Percentiles rank a stretch among this genome's conserved stretches.
These are phyloP conservation scores for Eupithecia abbreviata DNA, from an alignment of 2,888 invertebrate species.

Conservation along the genomic window DNA sequence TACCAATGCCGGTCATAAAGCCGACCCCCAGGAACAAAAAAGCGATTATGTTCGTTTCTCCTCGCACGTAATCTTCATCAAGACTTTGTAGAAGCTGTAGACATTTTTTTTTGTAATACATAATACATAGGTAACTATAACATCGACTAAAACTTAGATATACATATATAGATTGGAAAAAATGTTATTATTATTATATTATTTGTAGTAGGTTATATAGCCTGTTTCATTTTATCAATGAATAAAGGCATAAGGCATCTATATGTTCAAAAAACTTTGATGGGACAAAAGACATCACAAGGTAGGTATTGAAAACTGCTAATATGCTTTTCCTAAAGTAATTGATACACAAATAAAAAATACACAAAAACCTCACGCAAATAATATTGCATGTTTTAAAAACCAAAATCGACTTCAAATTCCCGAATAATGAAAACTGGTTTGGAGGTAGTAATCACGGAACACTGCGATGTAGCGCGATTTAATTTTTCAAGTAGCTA, in stretches of 20 bases:
- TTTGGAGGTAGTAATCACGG: too few species aligned
- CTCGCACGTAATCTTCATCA: constrained; percentile 62
- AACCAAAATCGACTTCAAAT: too few species aligned
- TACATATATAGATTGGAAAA: too few species aligned
- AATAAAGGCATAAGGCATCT: not conserved
- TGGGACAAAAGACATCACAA: not conserved
- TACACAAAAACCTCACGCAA: too few species aligned
- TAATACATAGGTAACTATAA: too few species aligned
- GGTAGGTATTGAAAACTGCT: not conserved
- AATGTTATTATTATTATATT: too few species aligned
- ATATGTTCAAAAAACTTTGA: not conserved
- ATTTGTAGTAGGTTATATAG: not conserved
- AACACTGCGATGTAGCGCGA: too few species aligned
- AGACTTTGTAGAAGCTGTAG: constrained; percentile 65
- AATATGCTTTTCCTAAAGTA: not conserved
- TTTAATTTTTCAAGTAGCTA: too few species aligned
- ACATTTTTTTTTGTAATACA: not conserved
- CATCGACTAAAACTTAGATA: too few species aligned
- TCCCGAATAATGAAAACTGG: too few species aligned
- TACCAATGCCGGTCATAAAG: constrained; percentile 85
- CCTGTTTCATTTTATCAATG: not conserved
- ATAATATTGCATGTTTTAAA: too few species aligned
- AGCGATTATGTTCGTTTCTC: constrained; percentile 73
- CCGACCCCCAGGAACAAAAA: constrained; percentile 86
- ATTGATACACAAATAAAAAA: too few species aligned